Evolutionary conservation across 2,888 invertebrate genomes (phyloP).

Genomic region (Nezara viridula): DNA sequence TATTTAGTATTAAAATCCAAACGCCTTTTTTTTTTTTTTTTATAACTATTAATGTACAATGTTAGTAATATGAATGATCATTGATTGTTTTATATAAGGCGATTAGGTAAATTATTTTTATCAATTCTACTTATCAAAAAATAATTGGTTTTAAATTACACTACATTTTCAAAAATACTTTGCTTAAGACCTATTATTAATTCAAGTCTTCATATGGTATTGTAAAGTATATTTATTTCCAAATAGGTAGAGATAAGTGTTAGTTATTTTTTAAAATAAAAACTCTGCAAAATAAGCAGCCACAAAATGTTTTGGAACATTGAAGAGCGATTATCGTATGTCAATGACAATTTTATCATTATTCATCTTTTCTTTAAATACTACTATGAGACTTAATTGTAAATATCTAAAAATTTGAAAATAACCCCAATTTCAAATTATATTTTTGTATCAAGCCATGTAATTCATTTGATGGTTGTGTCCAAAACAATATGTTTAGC

Average conservation of each 20-base stretch:
- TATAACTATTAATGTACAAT: neutral
- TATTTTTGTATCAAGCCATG: constrained; percentile 52
- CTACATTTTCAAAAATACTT: neutral
- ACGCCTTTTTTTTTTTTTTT: too few species aligned
- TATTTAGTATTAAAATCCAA: neutral
- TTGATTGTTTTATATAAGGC: neutral
- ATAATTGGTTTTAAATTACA: neutral
- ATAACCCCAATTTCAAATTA: constrained; percentile 33
- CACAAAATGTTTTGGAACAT: neutral
- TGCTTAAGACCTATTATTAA: neutral
- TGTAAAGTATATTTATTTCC: constrained; percentile 44
- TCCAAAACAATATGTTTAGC: constrained; percentile 49
- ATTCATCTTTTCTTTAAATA: neutral
- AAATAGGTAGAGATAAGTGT: neutral
- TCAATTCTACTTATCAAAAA: neutral
- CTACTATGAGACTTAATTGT: constrained; percentile 36
- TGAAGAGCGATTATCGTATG: neutral
- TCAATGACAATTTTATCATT: neutral
- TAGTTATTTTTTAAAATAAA: constrained; percentile 9
- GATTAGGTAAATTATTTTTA: neutral
- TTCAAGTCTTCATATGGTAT: constrained; percentile 34
- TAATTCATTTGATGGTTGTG: constrained; percentile 53
- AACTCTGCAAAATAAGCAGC: neutral
- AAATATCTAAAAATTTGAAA: constrained; percentile 39
- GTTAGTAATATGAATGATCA: neutral